These are phyloP conservation scores for Meandrusa payeni DNA, from an alignment of 2,888 invertebrate genomes.

Conservation along the genomic window DNA sequence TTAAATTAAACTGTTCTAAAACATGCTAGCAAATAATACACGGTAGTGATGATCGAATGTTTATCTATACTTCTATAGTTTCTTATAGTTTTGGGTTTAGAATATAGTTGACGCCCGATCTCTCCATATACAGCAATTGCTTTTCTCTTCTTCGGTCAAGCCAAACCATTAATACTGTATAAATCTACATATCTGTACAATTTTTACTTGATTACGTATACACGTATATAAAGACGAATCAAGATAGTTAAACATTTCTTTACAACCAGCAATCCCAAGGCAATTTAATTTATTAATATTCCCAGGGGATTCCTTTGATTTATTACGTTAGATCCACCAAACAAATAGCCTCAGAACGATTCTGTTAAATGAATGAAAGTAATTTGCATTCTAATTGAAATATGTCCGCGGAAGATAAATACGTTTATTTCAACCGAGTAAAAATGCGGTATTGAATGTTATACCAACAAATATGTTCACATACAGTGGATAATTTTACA, in stretches of 20 bases:
- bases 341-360: slow-evolving; percentile 17
- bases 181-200: too few relatives aligned
- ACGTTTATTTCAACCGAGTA: slow-evolving; percentile 6
- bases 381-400: slow-evolving; percentile 18
- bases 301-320: slow-evolving; percentile 9
- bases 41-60: too few relatives aligned
- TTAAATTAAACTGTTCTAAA: too few relatives aligned
- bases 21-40: too few relatives aligned
- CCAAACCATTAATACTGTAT: too few relatives aligned
- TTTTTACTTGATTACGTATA: too few relatives aligned
- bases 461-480: neutral
- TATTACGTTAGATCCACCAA: slow-evolving; percentile 12
- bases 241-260: neutral
- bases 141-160: too few relatives aligned
- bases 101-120: too few relatives aligned
- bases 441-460: neutral
- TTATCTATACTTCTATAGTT: too few relatives aligned
- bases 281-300: slow-evolving; percentile 15
- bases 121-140: too few relatives aligned
- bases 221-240: neutral
- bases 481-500: too few relatives aligned
- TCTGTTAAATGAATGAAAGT: slow-evolving; percentile 18
- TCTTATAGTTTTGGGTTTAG: too few relatives aligned
- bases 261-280: slow-evolving; percentile 4
- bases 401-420: slow-evolving; percentile 9